Base-by-base conservation (phyloP, 2,113 vertebrate species). In the Puntigrus tetrazona region DNA sequence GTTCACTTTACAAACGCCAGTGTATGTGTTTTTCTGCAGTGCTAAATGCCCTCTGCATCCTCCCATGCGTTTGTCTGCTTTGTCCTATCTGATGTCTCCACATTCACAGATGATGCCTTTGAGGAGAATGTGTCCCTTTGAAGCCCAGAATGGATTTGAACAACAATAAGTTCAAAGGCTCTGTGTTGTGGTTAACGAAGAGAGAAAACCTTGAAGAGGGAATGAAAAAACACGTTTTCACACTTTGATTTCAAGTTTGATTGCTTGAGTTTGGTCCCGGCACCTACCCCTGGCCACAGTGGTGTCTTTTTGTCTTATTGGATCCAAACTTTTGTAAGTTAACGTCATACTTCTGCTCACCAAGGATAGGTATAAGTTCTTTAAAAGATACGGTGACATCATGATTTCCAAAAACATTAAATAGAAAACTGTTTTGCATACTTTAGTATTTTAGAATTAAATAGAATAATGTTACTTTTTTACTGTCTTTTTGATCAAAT, bases 1-100 rank as follows among this genome's bases (percentile, higher is more conserved):
- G 14, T 50, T 75, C 14, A 7, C 8, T 65, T 31, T 65, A 41
- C 55, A 61, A 63, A 61, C 5, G 77, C 2, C 22, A 59, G 75
- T 38, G 50, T 59, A n/a, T 13, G 29, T 55, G 31, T 55, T 57
- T 36, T 57, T 29, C 34, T 27, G 41, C 36, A 61, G 76, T 78
- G 27, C 25, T 59, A 6, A 78, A 38, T 59, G 55, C 36, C 55
- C 76, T 43, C 34, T 78, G 77, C 3, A 20, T 61, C 36, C 55
- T 59, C 59, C 10, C 27, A 63, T 79, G 55, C 41, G 25, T 41
- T 41, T n/a, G 31, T 41, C 34, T 78, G 52, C 55, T 47, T 80
- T 80, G 78, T 67, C 41, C 25, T 13, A 5, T 7, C 78, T 80
- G 59, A 67, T 80, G 78, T 80, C 43, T 80, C 16, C 41, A 63